Base-by-base conservation (phyloP, 1,140 invertebrate species). In the Macrobrachium nipponense region DNA sequence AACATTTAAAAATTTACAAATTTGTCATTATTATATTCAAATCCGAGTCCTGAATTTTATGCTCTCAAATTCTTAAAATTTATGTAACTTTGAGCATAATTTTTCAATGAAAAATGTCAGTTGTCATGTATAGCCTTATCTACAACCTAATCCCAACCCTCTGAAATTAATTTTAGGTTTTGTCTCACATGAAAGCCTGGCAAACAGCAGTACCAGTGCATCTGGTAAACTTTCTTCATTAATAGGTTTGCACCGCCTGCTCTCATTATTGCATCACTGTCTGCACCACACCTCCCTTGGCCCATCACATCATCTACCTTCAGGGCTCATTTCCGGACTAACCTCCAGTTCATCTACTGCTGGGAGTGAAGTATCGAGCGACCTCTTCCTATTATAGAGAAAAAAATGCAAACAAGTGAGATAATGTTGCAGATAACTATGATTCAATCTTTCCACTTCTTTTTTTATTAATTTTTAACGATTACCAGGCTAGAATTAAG, bases 301-400 rank as follows among this genome's bases (percentile, higher is more conserved):
- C 36, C 80, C 70, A 44, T n/a, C 84, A 72, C 78, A 86, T 86
- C 84, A 86, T 86, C 84, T 86, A 58, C 80, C 84, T 70, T 86
- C 84, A 12, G 77, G 75, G 51, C 23, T 51, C n/a, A 85, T 78
- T 70, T 86, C 84, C 17, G 77, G 75, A 23, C 23, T 51, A 18
- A 85, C 82, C 43, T 86, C 84, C 12, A 86, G 44, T 36, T 86
- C 84, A 64, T 86, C 84, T 86, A 86, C 84, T 79, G 84, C 84
- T 86, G 84, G 84, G 77, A 86, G 84, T 64, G 77, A 80, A 18
- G 78, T 86, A 73, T 86, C 84, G 70, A 86, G 78, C 68, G 77
- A 86, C 84, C 84, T 86, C 84, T 86, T 86, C 84, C 84, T 86
- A 78, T 80, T 44, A n/a, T 15, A 36, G 62, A n/a, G n/a, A 12